These are phyloP conservation scores for Tinea trinotella DNA, from an alignment of 2,888 invertebrate genomes.

Conservation along the genomic window DNA sequence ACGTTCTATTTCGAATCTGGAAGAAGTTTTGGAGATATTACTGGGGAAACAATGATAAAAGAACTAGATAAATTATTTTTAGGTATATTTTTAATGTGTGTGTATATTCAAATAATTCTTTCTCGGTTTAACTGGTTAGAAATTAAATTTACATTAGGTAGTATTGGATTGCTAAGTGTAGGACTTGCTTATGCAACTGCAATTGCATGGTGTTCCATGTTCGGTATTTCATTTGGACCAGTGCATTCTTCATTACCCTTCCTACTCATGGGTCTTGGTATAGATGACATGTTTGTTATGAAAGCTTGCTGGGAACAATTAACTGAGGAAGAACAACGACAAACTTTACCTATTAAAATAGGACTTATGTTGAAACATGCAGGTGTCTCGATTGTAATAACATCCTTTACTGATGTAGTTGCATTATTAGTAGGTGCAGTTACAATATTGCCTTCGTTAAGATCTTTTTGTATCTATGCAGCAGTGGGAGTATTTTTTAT, in stretches of 20 bases:
- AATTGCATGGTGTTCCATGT: slow-evolving; percentile 79
- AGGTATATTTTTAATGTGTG: slow-evolving; percentile 80
- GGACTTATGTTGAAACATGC: slow-evolving; percentile 83
- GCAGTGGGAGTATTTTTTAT: slow-evolving; percentile 83
- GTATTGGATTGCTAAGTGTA: slow-evolving; percentile 79
- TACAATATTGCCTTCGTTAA: slow-evolving; percentile 84
- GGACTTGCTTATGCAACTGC: slow-evolving; percentile 81
- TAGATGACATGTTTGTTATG: slow-evolving; percentile 91
- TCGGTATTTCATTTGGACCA: slow-evolving; percentile 83
- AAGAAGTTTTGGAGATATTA: slow-evolving; percentile 84
- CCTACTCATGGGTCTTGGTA: slow-evolving; percentile 83
- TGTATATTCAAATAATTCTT: slow-evolving; percentile 81
- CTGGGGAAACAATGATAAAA: slow-evolving; percentile 78
- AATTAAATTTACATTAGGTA: slow-evolving; percentile 76
- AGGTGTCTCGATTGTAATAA: slow-evolving; percentile 87
- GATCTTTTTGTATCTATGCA: slow-evolving; percentile 87
- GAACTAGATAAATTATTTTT: slow-evolving; percentile 78
- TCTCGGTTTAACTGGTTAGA: slow-evolving; percentile 84
- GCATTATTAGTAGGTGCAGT: slow-evolving; percentile 85
- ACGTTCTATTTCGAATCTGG: slow-evolving; percentile 73
- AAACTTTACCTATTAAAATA: slow-evolving; percentile 75
- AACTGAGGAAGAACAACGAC: slow-evolving; percentile 58
- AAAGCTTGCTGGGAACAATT: slow-evolving; percentile 83
- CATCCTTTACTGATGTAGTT: slow-evolving; percentile 85
- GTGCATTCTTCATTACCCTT: slow-evolving; percentile 88